Conservation (phyloP, 2,888 invertebrate species). For the Drosophila atroscutellata region DNA sequence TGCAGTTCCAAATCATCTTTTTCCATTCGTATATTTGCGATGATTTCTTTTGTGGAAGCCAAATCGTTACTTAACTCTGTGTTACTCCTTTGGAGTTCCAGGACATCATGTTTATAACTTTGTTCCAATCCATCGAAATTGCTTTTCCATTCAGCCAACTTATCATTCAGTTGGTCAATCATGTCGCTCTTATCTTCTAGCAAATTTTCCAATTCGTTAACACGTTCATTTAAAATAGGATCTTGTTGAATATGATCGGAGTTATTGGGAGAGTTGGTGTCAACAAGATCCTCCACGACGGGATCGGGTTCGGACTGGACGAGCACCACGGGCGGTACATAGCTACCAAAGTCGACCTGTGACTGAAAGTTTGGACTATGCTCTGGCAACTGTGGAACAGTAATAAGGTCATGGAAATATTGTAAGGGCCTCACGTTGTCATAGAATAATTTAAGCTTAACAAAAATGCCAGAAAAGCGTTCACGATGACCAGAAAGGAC, state of each 20-base stretch:
- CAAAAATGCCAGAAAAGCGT: slow-evolving; percentile 95
- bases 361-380: slow-evolving; percentile 97
- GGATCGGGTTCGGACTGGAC: slow-evolving; percentile 87
- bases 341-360: slow-evolving; percentile 95
- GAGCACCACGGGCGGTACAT: slow-evolving; percentile 96
- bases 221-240: slow-evolving; percentile 48
- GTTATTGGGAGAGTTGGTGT: slow-evolving; percentile 66
- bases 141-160: slow-evolving; percentile 70
- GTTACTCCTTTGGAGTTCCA: slow-evolving; percentile 74
- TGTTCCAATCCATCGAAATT: slow-evolving; percentile 52
- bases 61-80: slow-evolving; percentile 77
- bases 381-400: slow-evolving; percentile 96
- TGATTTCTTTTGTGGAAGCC: slow-evolving; percentile 74
- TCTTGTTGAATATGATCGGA: slow-evolving; percentile 46
- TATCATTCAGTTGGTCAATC: slow-evolving; percentile 64
- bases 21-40: slow-evolving; percentile 74
- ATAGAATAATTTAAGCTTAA: slow-evolving; percentile 95
- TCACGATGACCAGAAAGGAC: slow-evolving; percentile 95
- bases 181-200: slow-evolving; percentile 83
- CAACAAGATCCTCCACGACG: slow-evolving; percentile 83
- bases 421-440: slow-evolving; percentile 96
- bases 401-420: slow-evolving; percentile 98
- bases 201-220: slow-evolving; percentile 53
- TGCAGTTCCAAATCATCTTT: slow-evolving; percentile 83
- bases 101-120: slow-evolving; percentile 61